These are phyloP conservation scores for Chelonia mydas DNA, from an alignment of 2,797 vertebrate species.

Conservation along the genomic window DNA sequence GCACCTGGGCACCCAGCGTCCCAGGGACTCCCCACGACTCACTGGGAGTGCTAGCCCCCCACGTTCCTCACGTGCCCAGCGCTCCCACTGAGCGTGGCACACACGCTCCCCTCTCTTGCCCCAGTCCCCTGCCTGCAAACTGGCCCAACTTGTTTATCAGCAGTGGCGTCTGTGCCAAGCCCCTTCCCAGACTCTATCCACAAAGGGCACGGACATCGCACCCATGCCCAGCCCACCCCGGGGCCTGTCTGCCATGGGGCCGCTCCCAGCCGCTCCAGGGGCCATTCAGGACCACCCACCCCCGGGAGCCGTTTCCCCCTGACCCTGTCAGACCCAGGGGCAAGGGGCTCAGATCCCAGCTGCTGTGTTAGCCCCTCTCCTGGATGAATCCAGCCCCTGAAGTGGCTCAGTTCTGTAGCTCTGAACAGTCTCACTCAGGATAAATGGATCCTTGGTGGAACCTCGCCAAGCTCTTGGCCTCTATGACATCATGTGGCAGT, in stretches of 20 bases:
- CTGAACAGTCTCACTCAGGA: too few species aligned
- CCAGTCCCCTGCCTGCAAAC: neutral
- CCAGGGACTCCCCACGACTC: neutral
- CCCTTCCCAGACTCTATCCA: neutral
- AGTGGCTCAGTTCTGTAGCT: too few species aligned
- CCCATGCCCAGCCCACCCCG: neutral
- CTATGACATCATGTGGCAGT: neutral
- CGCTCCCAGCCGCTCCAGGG: neutral
- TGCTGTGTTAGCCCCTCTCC: neutral
- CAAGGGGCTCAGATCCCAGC: neutral
- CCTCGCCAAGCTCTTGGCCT: neutral
- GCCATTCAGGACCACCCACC: too few species aligned
- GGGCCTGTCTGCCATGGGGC: neutral
- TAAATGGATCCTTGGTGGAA: neutral
- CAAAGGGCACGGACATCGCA: neutral
- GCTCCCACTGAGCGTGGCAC: accelerated
- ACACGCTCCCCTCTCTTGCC: neutral
- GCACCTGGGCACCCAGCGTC: too few species aligned
- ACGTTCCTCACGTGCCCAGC: neutral
- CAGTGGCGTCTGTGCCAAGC: neutral
- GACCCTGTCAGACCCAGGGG: neutral
- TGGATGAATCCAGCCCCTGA: neutral
- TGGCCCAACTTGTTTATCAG: neutral
- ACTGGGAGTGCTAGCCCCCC: neutral
- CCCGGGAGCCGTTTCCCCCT: neutral